Base-by-base conservation (phyloP, 2,888 invertebrate species). In the Acrocyrtus sp. region DNA sequence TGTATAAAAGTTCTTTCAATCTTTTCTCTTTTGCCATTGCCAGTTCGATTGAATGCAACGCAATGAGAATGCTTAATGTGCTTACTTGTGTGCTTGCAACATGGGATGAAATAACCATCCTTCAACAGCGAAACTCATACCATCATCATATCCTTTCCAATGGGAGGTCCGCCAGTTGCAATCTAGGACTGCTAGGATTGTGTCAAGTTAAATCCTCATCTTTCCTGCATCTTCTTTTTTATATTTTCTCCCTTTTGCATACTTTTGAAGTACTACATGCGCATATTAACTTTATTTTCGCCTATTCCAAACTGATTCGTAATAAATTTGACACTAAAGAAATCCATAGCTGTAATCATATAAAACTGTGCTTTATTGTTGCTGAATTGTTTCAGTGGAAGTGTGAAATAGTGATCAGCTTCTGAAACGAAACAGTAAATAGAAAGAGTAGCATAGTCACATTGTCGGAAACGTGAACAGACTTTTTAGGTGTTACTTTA, bases 151-250 rank as follows among this genome's bases (percentile, higher is more conserved):
- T 74, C 69, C 68, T 69, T 63, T 75, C 67, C 45, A 68, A 73
- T 77, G 77, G 77, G 78, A 79, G 78, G 76, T 77, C 75, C 75
- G 74, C 70, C 74, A 79, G 78, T 79, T 79, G 77, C 74, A 79
- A 78, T 78, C 78, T 77, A 76, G 75, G 74, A 70, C 76, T 79
- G 73, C 72, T 68, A 58, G 78, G 77, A 77, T 79, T 76, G 76
- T 76, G 76, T 74, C 74, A 74, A 74, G 66, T 67, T 62, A 66
- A 72, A 60, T 66, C 72, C 58, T 72, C 72, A 72, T 66, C 66
- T 66, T 66, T 72, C 66, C 72, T 66, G 26, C 62, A 58, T 17
- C 51, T n/a, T n/a, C n/a, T 47, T 43, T 65, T 72, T 72, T 34
- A 34, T 34, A 12, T 50, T 50, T 15, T 21, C 50, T 8, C 58